Base-by-base conservation (phyloP, 1,140 invertebrate genomes). In the Brachionus sp. region DNA sequence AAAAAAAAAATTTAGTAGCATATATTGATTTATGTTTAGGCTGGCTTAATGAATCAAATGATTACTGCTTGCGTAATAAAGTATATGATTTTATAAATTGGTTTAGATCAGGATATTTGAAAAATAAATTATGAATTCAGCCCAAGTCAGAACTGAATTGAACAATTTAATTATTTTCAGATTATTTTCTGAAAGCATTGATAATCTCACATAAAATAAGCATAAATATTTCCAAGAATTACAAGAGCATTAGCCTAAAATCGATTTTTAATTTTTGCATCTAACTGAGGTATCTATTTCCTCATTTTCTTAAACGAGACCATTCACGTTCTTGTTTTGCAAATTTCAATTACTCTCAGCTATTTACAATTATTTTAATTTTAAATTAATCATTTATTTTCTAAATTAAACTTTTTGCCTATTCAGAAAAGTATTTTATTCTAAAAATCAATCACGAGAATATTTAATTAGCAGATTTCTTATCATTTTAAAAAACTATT, bases 71-170 rank as follows among this genome's bases (percentile, higher is more conserved):
- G 50, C 50, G 50, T 9, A 57, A 57, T 57, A 23, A 19, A 57
- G 50, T 7, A 57, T 16, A 57, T 57, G 19, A 23, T 57, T 57
- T 25, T 57, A 57, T 29, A 23, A 57, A 57, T 57, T 25, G 9
- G n/a, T 57, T 19, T 57, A 57, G 50, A 57, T 57, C 50, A 57
- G 50, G 50, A 57, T 25, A 57, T 57, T 57, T 57, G 19, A 19
- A 57, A 57, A 57, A 57, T 57, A 57, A 66, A 66, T 66, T 66
- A 66, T 66, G 64, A 66, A 66, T 66, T 66, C 64, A n/a, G n/a
- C 64, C 29, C 64, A 66, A 66, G 64, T 33, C 13, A 57, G 50
- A 57, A 23, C 19, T 19, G 19, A 57, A 57, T 57, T 57, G 50
- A 57, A 57, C 50, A 57, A 10, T 57, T 57, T 57, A 19, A 19